Evolutionary conservation across 2,888 invertebrate species (phyloP).

Genomic region (Drosophila helvetica): DNA sequence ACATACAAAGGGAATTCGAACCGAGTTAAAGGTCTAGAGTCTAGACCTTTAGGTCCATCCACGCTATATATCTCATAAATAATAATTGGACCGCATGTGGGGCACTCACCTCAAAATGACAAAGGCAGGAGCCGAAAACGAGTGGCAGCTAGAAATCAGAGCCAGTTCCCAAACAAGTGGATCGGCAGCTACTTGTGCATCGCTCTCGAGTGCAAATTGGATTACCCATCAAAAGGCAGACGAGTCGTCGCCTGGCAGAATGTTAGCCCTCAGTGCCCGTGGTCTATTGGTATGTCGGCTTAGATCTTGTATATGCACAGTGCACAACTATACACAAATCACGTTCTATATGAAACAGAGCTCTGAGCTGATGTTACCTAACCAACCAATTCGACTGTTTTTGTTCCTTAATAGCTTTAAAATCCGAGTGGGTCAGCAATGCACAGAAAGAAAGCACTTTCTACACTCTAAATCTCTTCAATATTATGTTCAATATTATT

Average conservation of each 20-base stretch:
- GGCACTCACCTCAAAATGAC: constrained; percentile 9
- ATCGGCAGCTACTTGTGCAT: constrained; percentile 38
- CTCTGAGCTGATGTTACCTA: constrained; percentile 5
- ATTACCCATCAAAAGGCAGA: constrained; percentile 25
- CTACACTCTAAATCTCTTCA: neutral
- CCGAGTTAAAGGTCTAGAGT: constrained; percentile 18
- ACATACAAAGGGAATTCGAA: constrained; percentile 10
- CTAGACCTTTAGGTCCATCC: constrained; percentile 1
- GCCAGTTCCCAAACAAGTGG: constrained; percentile 36
- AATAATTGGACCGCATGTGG: constrained; percentile 30
- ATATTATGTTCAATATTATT: no score
- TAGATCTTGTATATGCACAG: constrained; percentile 1
- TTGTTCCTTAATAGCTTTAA: neutral
- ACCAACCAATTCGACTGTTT: neutral
- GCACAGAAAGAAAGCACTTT: neutral
- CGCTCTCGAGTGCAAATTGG: constrained; percentile 49
- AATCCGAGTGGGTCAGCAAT: neutral
- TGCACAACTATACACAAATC: neutral
- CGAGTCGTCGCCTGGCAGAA: constrained; percentile 40
- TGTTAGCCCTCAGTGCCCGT: constrained; percentile 68
- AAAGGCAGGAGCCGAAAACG: constrained; percentile 14
- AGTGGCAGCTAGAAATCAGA: constrained; percentile 20
- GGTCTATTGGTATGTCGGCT: constrained; percentile 74
- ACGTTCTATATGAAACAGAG: neutral
- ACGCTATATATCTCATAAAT: constrained; percentile 29